phyloP scores from a whole-genome alignment of 2,888 invertebrate species.

The Eupithecia abbreviata region DNA sequence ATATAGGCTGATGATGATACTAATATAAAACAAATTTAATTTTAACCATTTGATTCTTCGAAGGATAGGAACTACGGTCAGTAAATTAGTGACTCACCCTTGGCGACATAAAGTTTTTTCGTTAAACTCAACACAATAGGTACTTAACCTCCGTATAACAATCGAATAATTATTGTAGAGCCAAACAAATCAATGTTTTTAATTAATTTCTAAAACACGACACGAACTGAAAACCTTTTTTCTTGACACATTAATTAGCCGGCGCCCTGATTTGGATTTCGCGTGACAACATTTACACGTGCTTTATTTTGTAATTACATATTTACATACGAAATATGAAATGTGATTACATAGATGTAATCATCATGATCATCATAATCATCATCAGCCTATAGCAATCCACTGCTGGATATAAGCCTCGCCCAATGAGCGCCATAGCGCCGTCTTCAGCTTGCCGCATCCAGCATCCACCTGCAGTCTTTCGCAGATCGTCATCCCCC shows the following conservation, averaged over 20 bases:
- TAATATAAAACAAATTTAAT: neutral
- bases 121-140: neutral
- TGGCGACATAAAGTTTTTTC: neutral
- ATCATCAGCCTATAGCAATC: too few relatives aligned
- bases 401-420: too few relatives aligned
- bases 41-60: neutral
- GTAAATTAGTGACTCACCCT: neutral
- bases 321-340: conserved; percentile 31
- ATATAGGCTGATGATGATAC: neutral
- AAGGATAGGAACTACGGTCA: neutral
- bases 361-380: too few relatives aligned
- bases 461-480: too few relatives aligned
- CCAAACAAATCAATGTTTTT: conserved; percentile 25
- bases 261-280: conserved; percentile 25
- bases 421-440: too few relatives aligned
- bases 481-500: too few relatives aligned
- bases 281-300: conserved; percentile 29
- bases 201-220: conserved; percentile 19
- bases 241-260: conserved; percentile 32
- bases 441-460: too few relatives aligned
- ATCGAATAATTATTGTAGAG: conserved; percentile 4
- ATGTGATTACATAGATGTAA: conserved; percentile 22
- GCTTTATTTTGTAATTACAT: conserved; percentile 28
- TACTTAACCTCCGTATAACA: conserved; percentile 6
- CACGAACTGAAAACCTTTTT: conserved; percentile 23